Evolutionary conservation across 2,888 invertebrate species (phyloP), one percentile per base, ranked within the genome.

Genomic region (Melinopterus prodromus): DNA sequence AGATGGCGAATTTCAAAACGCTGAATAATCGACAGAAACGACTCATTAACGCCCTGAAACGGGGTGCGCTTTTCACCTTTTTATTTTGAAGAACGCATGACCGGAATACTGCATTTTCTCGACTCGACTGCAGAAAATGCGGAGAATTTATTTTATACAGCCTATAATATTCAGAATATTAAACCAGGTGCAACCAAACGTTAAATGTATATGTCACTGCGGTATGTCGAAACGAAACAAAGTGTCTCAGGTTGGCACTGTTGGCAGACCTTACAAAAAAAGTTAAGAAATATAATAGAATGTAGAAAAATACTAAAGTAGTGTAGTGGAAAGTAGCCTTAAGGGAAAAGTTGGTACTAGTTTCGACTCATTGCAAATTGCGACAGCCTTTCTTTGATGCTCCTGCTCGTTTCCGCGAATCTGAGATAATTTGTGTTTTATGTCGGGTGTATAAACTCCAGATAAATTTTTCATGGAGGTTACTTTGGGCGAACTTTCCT

Each of bases 391-490:
- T 53, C 53, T 53, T 53, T 53, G 53, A 53, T 53, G 53, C 5
- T 7, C 53, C 53, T 53, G 1, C 3, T 12, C 53, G 53, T 53
- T 74, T 74, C n/a, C 26, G 37, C 74, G 37, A 74, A 74, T 15
- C 74, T 74, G 35, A 74, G 74, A 74, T 74, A 74, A 74, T 74
- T 74, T 36, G 74, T n/a, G 74, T 35, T 74, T 74, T 74, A 74
- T 37, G 74, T 35, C 74, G 36, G 36, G 74, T 53, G 36, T 37
- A 74, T 74, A 74, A 74, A 74, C 1, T 37, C 36, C n/a, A 35
- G 74, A 74, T 74, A 74, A 74, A 74, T 74, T 74, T 74, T 74
- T 74, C 74, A 74, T 74, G 74, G 74, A 37, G 74, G 53, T 12
- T 53, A 12, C 53, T 53, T 53, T 53, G 12, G 53, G 53, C 53